Base-by-base conservation (phyloP, 2,797 vertebrate species). In the Pantherophis vulpinus region DNA sequence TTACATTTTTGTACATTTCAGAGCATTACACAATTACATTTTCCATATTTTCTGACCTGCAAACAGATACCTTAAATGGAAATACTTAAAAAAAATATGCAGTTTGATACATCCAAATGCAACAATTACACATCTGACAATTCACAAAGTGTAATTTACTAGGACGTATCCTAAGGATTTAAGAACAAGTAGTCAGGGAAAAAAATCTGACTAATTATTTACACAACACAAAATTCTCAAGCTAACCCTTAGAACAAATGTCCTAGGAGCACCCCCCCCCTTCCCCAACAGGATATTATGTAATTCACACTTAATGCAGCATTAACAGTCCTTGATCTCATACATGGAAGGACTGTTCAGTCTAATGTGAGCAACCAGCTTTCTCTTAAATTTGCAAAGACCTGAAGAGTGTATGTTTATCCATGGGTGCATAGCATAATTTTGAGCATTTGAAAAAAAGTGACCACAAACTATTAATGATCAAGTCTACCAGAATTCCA, bases 21-120 rank as follows among this genome's bases (percentile, higher is more conserved):
- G 96, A 98, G 96, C 97, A 98, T 98, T 98, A 98, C 97, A 98
- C 97, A 98, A 98, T 98, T 98, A 98, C 97, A 98, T 97, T 97
- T 98, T 98, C 98, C 97, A 98, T 91, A 97, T 98, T 98, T 98
- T 99, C 99, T 99, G 98, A 99, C 98, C 99, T 99, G 99, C 99
- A 99, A 99, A 99, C 99, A 99, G 99, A 99, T 98, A 98, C 98
- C 98, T 98, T 98, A 97, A 97, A 97, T 0, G 97, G 96, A 98
- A 98, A 97, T 97, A 93, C 95, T 96, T 56, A 2, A 95, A 74
- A 93, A 96, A 96, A 97, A 97, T 95, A 97, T 92, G 96, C 97
- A 97, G 97, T 97, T 97, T 97, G 97, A 97, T 98, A 98, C 98
- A 98, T 98, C 97, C 97, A 98, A 98, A 98, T 96, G 97, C 97